A percentile compares a stretch with the other conserved stretches of the same genome.
phyloP scores from a whole-genome alignment of 2,797 vertebrate genomes.

The Enteromius unitaeniatus region DNA sequence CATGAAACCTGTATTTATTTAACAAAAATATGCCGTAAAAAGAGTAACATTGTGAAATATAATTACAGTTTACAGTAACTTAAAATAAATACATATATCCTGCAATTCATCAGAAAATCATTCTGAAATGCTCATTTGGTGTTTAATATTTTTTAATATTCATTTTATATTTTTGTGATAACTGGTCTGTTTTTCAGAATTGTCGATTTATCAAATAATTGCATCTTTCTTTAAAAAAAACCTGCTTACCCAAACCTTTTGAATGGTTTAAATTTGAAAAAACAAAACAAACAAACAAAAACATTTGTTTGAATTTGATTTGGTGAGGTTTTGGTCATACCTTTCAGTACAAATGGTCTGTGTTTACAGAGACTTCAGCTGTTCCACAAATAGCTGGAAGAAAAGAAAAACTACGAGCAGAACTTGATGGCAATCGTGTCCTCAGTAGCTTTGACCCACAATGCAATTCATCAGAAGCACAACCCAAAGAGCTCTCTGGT shows the following conservation, averaged over 20 bases:
- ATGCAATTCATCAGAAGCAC: slow-evolving; percentile 24
- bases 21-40: background rate
- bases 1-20: background rate
- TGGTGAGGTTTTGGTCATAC: background rate
- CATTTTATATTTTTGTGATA: background rate
- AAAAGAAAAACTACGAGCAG: background rate
- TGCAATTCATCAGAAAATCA: background rate
- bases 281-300: background rate
- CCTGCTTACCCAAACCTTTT: background rate
- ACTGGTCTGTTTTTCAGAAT: background rate
- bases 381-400: background rate
- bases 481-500: background rate
- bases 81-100: too few species aligned
- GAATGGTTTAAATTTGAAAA: background rate
- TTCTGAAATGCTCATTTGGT: background rate
- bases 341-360: background rate
- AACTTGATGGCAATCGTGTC: slow-evolving; percentile 7
- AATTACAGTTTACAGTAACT: background rate
- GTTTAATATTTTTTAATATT: background rate
- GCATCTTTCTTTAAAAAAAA: background rate
- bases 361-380: slow-evolving; percentile 4
- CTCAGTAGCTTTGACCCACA: background rate
- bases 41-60: too few species aligned
- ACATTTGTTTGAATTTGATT: background rate
- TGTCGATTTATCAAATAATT: background rate